A percentile compares a stretch with the other conserved stretches of the same genome.
Evolutionary conservation across 2,888 invertebrate species (phyloP).

Genomic region (Sphaerophoria taeniata): DNA sequence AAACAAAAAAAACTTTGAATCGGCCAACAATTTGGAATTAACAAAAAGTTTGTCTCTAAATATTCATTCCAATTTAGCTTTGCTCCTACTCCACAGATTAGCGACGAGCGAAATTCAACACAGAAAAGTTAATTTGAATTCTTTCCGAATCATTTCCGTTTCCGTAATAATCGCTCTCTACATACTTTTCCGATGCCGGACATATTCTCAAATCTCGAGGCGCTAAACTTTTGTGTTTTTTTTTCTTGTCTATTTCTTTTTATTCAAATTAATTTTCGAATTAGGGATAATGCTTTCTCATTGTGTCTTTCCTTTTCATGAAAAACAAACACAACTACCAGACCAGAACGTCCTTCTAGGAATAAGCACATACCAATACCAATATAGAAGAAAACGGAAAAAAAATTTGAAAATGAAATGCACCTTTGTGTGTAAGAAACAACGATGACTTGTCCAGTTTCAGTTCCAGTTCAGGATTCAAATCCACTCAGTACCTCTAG

Average conservation of each 20-base stretch:
- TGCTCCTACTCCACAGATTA: conserved; percentile 34
- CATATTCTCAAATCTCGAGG: conserved; percentile 15
- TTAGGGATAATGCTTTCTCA: conserved; percentile 68
- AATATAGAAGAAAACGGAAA: conserved; percentile 20
- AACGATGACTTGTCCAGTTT: conserved; percentile 67
- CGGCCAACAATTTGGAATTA: conserved; percentile 25
- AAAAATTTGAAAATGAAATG: conserved; percentile 58
- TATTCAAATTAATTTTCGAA: conserved; percentile 69
- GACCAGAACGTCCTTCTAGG: not conserved
- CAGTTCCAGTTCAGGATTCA: conserved; percentile 12
- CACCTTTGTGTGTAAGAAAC: conserved; percentile 59
- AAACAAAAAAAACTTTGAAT: conserved; percentile 12
- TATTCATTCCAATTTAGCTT: conserved; percentile 16
- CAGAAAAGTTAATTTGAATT: conserved; percentile 44
- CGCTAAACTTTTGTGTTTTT: not conserved
- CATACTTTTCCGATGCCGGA: conserved; percentile 13
- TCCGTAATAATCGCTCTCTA: conserved; percentile 1
- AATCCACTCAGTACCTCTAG: not conserved
- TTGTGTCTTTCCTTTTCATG: conserved; percentile 32
- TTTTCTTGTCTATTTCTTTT: not conserved
- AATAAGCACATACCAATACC: not conserved
- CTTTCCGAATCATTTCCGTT: conserved; percentile 26
- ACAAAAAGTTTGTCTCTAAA: conserved; percentile 30
- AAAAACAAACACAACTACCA: not conserved
- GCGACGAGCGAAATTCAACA: conserved; percentile 27